A percentile compares a stretch with the other conserved stretches of the same genome.
Conservation (phyloP, 2,113 vertebrate genomes). For the Zootoca vivipara region DNA sequence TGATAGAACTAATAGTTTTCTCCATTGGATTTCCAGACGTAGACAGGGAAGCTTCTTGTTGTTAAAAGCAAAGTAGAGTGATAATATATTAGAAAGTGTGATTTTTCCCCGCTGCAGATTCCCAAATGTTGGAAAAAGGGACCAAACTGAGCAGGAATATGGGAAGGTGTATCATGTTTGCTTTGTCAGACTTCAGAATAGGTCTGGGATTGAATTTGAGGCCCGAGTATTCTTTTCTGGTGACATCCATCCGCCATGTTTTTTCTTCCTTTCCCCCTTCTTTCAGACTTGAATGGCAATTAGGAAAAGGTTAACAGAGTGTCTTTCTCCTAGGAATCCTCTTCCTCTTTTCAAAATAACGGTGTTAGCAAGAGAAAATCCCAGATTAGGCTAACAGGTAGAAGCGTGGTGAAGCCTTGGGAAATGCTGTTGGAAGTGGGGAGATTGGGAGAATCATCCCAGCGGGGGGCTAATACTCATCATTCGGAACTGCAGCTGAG, state of each 20-base stretch:
- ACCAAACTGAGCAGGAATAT: not conserved
- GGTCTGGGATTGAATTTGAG: not conserved
- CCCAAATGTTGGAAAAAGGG: not conserved
- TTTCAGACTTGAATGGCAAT: slow-evolving; percentile 80
- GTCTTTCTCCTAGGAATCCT: slow-evolving; percentile 84
- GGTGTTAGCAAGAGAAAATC: slow-evolving; percentile 89
- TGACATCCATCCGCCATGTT: slow-evolving; percentile 44
- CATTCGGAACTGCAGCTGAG: slow-evolving; percentile 94
- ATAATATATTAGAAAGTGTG: not conserved
- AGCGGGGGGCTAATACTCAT: slow-evolving; percentile 95
- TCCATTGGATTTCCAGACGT: not conserved
- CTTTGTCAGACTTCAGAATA: slow-evolving; percentile 5
- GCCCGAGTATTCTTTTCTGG: not conserved
- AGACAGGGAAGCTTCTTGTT: not conserved
- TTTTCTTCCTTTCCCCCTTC: slow-evolving; percentile 26
- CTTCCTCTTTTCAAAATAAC: slow-evolving; percentile 87
- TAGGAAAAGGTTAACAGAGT: slow-evolving; percentile 81
- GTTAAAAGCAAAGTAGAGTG: not conserved
- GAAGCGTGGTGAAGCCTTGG: slow-evolving; percentile 78
- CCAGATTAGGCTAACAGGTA: slow-evolving; percentile 91
- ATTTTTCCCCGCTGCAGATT: not conserved
- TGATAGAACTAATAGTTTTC: not conserved
- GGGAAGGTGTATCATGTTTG: not conserved
- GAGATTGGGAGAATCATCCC: slow-evolving; percentile 87
- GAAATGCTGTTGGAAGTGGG: slow-evolving; percentile 86